Conservation (phyloP, 2,113 vertebrate genomes). For the Corydoras sp. region DNA sequence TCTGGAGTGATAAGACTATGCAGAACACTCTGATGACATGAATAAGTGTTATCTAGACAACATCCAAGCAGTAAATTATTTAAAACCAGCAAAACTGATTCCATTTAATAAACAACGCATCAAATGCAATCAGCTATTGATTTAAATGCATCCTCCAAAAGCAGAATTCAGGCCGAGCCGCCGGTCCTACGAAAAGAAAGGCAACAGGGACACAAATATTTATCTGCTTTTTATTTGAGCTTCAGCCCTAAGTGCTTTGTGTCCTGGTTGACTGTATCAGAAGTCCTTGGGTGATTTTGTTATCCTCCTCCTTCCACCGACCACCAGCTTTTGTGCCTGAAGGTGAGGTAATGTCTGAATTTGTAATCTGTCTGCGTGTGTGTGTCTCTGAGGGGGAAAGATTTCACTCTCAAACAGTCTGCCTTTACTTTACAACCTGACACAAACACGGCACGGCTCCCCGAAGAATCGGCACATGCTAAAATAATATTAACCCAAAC, state of each 20-base stretch:
- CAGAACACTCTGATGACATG: too few species aligned
- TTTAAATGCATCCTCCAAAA: too few species aligned
- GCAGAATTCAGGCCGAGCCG: too few species aligned
- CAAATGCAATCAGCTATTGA: too few species aligned
- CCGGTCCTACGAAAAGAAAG: too few species aligned
- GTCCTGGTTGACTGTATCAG: neutral
- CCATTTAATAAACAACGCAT: too few species aligned
- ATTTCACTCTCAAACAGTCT: conserved; percentile 33
- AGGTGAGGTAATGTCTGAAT: conserved; percentile 49
- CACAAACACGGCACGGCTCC: conserved; percentile 27
- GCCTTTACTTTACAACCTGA: conserved; percentile 30
- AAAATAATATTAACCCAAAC: conserved; percentile 24
- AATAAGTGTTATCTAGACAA: too few species aligned
- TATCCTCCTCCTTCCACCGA: conserved; percentile 7
- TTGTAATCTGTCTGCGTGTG: conserved; percentile 38
- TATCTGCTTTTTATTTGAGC: too few species aligned
- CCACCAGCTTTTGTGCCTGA: conserved; percentile 10
- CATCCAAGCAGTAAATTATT: too few species aligned
- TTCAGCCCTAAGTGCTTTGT: neutral
- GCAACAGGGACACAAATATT: too few species aligned
- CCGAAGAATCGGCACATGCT: conserved; percentile 12
- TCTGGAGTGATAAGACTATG: too few species aligned
- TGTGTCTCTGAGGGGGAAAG: conserved; percentile 6
- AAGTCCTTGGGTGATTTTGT: conserved; percentile 16
- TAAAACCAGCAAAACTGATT: too few species aligned